Base-by-base conservation (phyloP, 2,888 invertebrate species). In the Apotomis capreana region DNA sequence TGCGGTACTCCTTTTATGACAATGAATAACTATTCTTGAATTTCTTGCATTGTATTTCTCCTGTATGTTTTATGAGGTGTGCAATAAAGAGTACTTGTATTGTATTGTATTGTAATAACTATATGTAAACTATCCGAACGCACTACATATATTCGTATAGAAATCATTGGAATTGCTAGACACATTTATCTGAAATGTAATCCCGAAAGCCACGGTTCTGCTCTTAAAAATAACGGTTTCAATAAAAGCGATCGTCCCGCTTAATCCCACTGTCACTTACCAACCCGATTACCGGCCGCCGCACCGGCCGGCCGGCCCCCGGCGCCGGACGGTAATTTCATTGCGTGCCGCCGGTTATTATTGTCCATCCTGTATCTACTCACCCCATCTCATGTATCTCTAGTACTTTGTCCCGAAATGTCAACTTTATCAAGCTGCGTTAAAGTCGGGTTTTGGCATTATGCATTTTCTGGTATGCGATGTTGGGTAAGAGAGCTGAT, bases 261-360 rank as follows among this genome's bases (percentile, higher is more conserved):
- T 76, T 80, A 77, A 79, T 77, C 76, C 70, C 74, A 76, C 77
- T 80, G 83, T 80, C 82, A 78, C 80, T 79, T 79, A 77, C 77
- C 81, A 84, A 84, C 77, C 79, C 78, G 81, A 85, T 85, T 84
- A 87, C 80, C 78, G 77, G 44, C 46, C 49, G 49, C 61, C 57
- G 57, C 55, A 37, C 79, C 77, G 80, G 79, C 75, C 51, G 40
- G 63, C 52, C 44, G 44, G 6, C 44, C 26, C 40, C 71, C 60
- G 64, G 60, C 68, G 65, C 74, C 69, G 71, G 73, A 78, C 84
- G 84, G 85, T 89, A 88, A 89, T 87, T 88, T 79, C 83, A 89
- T 89, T 88, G 85, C 83, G 74, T 76, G 76, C 79, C 78, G 78
- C 79, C 83, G 83, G 86, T 83, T 85, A 86, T 84, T 84, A 85